phyloP scores from a whole-genome alignment of 2,888 invertebrate genomes.

The Oscheius sp. region DNA sequence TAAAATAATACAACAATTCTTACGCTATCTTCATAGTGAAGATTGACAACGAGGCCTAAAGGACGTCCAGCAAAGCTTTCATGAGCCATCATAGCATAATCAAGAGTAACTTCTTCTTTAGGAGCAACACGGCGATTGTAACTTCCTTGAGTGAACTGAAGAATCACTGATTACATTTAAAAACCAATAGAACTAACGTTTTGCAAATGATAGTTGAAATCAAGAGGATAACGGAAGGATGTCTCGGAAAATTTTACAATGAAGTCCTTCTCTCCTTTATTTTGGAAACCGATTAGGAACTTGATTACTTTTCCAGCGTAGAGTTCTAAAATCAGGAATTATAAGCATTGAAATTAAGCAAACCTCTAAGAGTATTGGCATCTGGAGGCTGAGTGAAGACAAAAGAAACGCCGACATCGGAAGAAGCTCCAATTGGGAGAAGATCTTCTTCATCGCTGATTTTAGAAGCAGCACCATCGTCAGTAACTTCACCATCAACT shows the following conservation, averaged over 20 bases:
- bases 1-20: constrained; percentile 22
- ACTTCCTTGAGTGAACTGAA: constrained; percentile 86
- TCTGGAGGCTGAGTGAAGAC: constrained; percentile 80
- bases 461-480: constrained; percentile 48
- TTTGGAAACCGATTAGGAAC: constrained; percentile 93
- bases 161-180: not conserved
- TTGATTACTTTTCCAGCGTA: constrained; percentile 92
- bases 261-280: constrained; percentile 91
- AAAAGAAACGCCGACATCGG: constrained; percentile 90
- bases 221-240: constrained; percentile 98
- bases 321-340: constrained; percentile 79
- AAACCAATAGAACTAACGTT: constrained; percentile 78
- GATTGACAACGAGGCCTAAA: constrained; percentile 87
- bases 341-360: not conserved
- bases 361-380: constrained; percentile 77
- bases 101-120: constrained; percentile 90
- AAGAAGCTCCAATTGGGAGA: constrained; percentile 80
- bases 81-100: constrained; percentile 92
- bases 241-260: constrained; percentile 92
- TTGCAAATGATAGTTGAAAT: constrained; percentile 96
- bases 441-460: constrained; percentile 72
- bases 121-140: constrained; percentile 90
- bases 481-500: constrained; percentile 66
- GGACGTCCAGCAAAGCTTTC: constrained; percentile 97
- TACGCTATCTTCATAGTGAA: constrained; percentile 71